phyloP scores from a whole-genome alignment of 1,140 invertebrate genomes.

The Acromyrmex echinatior region DNA sequence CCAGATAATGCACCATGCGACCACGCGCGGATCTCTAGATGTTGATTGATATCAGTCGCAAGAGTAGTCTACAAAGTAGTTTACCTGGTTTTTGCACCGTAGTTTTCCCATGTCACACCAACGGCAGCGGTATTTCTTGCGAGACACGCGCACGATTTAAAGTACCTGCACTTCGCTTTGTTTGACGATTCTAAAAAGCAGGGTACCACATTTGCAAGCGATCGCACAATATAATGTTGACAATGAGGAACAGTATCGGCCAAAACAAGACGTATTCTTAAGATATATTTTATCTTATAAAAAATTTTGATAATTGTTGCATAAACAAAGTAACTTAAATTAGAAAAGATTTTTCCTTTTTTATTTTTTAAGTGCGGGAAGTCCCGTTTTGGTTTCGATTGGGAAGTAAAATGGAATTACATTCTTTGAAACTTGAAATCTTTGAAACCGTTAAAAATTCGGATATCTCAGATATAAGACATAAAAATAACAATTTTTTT shows the following conservation, averaged over 20 bases:
- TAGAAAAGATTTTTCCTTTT: not conserved
- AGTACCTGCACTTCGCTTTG: constrained; percentile 30
- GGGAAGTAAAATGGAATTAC: not conserved
- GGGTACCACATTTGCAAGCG: constrained; percentile 29
- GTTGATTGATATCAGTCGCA: not conserved
- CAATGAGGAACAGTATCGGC: not conserved
- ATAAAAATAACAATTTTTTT: not conserved
- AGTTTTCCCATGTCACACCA: constrained; percentile 51
- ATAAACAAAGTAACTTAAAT: not conserved
- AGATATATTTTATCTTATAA: not conserved
- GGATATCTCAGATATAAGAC: not conserved
- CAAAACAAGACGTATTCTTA: not conserved
- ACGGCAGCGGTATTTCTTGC: constrained; percentile 48
- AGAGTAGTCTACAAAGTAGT: constrained; percentile 30
- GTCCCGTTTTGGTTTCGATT: not conserved
- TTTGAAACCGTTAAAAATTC: not conserved
- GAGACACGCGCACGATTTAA: constrained; percentile 56
- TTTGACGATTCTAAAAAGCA: constrained; percentile 69
- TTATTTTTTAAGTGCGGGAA: not conserved
- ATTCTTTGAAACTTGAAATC: not conserved
- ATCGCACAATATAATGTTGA: not conserved
- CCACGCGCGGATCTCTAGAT: not conserved
- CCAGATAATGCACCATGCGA: constrained; percentile 68
- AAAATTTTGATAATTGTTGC: not conserved
- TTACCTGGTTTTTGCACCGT: constrained; percentile 75